phyloP scores from a whole-genome alignment of 2,888 invertebrate species.

The Megalurothrips usitatus region DNA sequence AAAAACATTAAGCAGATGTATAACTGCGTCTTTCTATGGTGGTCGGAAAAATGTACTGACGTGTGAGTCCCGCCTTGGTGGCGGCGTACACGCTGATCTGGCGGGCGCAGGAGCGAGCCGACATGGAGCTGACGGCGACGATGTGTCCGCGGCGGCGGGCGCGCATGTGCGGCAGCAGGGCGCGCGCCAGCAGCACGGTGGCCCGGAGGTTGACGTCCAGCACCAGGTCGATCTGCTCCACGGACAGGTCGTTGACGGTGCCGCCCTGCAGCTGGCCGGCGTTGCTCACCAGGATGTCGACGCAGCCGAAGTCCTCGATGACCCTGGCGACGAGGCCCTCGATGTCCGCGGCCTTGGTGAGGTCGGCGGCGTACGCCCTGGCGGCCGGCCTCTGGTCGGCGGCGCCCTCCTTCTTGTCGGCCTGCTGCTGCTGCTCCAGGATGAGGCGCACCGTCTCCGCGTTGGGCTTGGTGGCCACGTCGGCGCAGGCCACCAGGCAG shows the following conservation, averaged over 20 bases:
- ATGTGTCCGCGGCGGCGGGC: background rate
- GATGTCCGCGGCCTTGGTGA: background rate
- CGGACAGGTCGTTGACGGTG: background rate
- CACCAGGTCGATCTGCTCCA: background rate
- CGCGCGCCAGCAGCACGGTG: background rate
- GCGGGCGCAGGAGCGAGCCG: background rate
- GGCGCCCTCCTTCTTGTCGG: background rate
- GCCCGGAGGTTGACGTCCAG: conserved; percentile 12
- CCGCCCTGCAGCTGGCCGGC: background rate
- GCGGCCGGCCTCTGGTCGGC: background rate
- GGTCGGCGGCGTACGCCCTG: background rate
- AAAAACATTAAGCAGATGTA: no score
- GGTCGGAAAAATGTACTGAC: background rate
- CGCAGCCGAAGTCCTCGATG: background rate
- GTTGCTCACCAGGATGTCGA: conserved; percentile 10
- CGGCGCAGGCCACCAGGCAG: background rate
- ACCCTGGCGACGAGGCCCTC: background rate
- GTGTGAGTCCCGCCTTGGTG: background rate
- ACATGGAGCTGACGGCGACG: background rate
- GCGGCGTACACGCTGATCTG: background rate
- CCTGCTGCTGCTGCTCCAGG: no score
- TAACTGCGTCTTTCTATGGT: no score
- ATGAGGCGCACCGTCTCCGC: background rate
- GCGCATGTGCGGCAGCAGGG: background rate
- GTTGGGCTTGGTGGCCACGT: conserved; percentile 9